A percentile compares a stretch with the other conserved stretches of the same genome.
These are phyloP conservation scores for Gobio occitaniae DNA, from an alignment of 2,797 vertebrate species.

Conservation along the genomic window DNA sequence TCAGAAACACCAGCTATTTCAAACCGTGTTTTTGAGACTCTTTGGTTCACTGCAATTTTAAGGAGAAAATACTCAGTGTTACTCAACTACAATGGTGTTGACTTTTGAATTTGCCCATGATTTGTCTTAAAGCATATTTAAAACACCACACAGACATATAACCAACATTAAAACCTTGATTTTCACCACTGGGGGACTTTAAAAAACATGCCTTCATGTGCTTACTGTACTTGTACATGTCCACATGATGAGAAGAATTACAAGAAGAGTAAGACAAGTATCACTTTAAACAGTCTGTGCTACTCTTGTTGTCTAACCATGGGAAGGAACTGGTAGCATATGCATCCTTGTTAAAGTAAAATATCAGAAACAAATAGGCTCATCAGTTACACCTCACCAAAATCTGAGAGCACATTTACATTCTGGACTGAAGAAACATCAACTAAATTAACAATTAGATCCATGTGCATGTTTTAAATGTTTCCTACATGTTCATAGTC, in stretches of 20 bases:
- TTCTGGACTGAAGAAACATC: background rate
- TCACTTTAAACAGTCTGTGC: background rate
- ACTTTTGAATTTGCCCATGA: too few relatives aligned
- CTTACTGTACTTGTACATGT: background rate
- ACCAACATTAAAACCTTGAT: too few relatives aligned
- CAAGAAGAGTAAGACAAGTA: background rate
- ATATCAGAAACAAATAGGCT: background rate
- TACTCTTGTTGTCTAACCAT: background rate
- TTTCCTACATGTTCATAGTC: background rate
- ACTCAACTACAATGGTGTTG: too few relatives aligned
- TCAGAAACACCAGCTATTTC: too few relatives aligned
- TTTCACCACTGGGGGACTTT: too few relatives aligned
- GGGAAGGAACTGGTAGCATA: background rate
- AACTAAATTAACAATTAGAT: background rate
- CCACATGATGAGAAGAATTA: background rate
- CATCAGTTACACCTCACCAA: conserved; percentile 1
- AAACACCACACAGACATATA: too few relatives aligned
- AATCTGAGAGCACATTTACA: conserved; percentile 10
- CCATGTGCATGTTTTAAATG: background rate
- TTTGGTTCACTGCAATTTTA: too few relatives aligned
- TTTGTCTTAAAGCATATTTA: too few relatives aligned
- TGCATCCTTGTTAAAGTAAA: background rate
- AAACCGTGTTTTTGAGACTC: too few relatives aligned
- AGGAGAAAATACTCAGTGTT: too few relatives aligned
- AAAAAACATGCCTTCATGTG: background rate